Base-by-base conservation (phyloP, 1,140 invertebrate species). In the Muscidifurax raptorellus region DNA sequence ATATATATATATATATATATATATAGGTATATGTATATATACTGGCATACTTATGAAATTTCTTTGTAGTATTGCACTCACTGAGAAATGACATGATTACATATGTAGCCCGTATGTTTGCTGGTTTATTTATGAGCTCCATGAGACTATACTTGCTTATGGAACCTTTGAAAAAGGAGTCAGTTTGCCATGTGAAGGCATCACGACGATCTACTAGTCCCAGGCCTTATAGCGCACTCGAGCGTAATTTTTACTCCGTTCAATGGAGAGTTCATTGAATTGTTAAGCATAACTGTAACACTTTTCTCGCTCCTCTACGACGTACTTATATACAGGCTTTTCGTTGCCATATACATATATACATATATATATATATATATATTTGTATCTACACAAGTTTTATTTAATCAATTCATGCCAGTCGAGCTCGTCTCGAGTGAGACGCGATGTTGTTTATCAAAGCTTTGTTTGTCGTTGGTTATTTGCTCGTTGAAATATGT, bases 111-210 rank as follows among this genome's bases (percentile, higher is more conserved):
- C 82, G 82, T 78, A 83, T 83, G 74, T 83, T 83, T 36, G 59
- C 77, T 77, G 74, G 12, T 78, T 83, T 78, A 83, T 83, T 83
- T 83, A 83, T 83, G 82, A 78, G 82, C 27, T 47, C 22, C 44
- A 78, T 47, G 40, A 36, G 66, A 32, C 22, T 83, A n/a, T n/a
- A 83, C 59, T 47, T 44, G 15, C 32, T 30, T 44, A 47, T 6
- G 25, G 25, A n/a, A 64, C 18, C 28, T 71, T 44, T 78, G 27
- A 83, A 83, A 82, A 71, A 71, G 64, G 30, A 83, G 64, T 83
- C 27, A 83, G 82, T 83, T 78, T 9, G n/a, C 30, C 30, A 71
- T 69, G 27, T 32, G 82, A 78, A 64, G 47, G 32, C 15, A 2
- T 25, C 18, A 32, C 30, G 72, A 66, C 25, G 2, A 12, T 40